Percentiles rank a stretch among this genome's conserved stretches.
Conservation (phyloP, 2,797 vertebrate species). For the Chanos chanos region DNA sequence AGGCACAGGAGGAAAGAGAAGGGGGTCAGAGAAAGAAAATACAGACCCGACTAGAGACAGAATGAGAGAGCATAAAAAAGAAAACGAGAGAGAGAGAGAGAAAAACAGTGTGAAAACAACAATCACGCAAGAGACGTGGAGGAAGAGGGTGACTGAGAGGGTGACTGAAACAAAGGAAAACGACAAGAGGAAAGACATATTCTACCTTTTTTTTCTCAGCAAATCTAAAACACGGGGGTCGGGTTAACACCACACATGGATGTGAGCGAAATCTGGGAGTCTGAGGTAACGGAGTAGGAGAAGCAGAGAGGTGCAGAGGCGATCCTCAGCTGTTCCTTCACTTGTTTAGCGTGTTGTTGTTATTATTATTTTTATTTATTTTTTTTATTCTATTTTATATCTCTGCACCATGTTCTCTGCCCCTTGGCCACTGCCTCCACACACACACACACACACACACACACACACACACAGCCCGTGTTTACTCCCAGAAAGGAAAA, state of each 20-base stretch:
- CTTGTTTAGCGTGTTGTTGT: slow-evolving; percentile 49
- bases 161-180: background rate
- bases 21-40: background rate
- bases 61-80: background rate
- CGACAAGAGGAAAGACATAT: background rate
- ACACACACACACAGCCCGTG: background rate
- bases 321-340: slow-evolving; percentile 46
- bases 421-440: slow-evolving; percentile 34
- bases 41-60: background rate
- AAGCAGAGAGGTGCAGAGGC: slow-evolving; percentile 1
- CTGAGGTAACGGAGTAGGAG: background rate
- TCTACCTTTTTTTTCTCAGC: too few relatives aligned
- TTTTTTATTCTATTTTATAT: too few relatives aligned
- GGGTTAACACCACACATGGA: too few relatives aligned
- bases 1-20: background rate
- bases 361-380: too few relatives aligned
- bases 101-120: too few relatives aligned
- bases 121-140: too few relatives aligned
- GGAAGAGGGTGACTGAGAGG: too few relatives aligned
- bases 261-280: background rate
- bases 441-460: slow-evolving; percentile 2
- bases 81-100: too few relatives aligned
- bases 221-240: too few relatives aligned
- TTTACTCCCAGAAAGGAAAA: background rate
- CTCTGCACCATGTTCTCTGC: slow-evolving; percentile 41